These are phyloP conservation scores for Harpagoxenus sublaevis DNA, from an alignment of 2,888 invertebrate species.

Conservation along the genomic window DNA sequence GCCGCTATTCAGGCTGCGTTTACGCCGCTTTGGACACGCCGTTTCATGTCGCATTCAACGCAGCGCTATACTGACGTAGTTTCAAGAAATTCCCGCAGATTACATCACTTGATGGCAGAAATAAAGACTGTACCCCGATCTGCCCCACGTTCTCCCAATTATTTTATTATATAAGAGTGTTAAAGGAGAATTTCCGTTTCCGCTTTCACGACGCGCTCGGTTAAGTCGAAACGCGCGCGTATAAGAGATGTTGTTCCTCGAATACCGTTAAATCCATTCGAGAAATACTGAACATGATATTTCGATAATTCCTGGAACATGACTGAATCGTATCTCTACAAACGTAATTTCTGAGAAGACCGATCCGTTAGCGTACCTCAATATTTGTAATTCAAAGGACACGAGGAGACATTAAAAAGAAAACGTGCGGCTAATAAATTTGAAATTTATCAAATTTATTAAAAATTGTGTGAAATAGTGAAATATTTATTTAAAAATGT, in stretches of 20 bases:
- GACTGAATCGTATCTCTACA: not conserved
- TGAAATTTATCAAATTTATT: not conserved
- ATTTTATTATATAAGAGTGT: too few species aligned
- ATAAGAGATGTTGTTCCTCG: not conserved
- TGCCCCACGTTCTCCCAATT: too few species aligned
- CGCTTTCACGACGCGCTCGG: not conserved
- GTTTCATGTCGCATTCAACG: not conserved
- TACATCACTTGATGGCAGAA: too few species aligned
- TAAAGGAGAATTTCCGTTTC: not conserved
- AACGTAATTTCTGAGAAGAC: not conserved
- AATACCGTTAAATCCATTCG: not conserved
- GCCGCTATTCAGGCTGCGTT: conserved; percentile 6
- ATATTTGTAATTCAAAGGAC: not conserved
- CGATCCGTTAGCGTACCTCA: not conserved
- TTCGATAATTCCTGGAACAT: not conserved
- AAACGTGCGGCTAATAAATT: not conserved
- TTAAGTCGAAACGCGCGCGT: not conserved
- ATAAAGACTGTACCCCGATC: too few species aligned
- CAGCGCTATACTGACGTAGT: too few species aligned
- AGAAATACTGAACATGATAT: conserved; percentile 8
- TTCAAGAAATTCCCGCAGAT: too few species aligned
- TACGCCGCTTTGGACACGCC: not conserved
- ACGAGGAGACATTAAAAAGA: not conserved
- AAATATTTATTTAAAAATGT: too few species aligned
- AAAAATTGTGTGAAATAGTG: too few species aligned